Base-by-base conservation (phyloP, 2,113 vertebrate species). In the Pungitius pungitius region DNA sequence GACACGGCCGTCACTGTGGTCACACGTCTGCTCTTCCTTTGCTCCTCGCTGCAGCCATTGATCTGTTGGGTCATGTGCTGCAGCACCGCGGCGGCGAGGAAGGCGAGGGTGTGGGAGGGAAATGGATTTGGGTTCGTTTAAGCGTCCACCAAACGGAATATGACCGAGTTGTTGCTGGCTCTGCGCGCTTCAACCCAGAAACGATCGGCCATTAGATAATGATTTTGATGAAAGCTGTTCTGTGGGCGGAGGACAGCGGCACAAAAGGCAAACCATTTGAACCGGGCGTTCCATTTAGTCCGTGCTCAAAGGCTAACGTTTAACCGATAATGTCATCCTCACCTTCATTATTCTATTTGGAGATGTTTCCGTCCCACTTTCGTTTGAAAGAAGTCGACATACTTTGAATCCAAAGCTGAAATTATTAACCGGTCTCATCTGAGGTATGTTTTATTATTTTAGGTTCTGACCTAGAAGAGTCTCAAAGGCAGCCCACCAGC, bases 181-280 rank as follows among this genome's bases (percentile, higher is more conserved):
- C 57, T 60, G 62, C 14, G 0, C 62, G 86, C 75, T 82, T 87
- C 74, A 85, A 24, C 81, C 45, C 75, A 67, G 82, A 80, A 39
- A 74, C 77, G 84, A 83, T 79, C 78, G 71, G 59, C 78, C 75
- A 86, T 92, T 88, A 87, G 89, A 91, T 90, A 89, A 90, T 85
- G 82, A 87, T 85, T 90, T 83, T 85, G 87, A 88, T 91, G 85
- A 90, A 89, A 89, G 81, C 72, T 58, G 60, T 82, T 87, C 79
- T 79, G 90, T 90, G 87, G 83, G 82, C 81, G 86, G 85, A 84
- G 61, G 81, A 88, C 84, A 89, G 85, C 77, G 67, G 81, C 69
- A 87, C 75, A 88, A 84, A n/a, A 87, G 57, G 86, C 86, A 88
- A 88, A 88, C 91, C 75, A 88, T 87, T 78, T 86, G 78, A 88